Percentiles rank a stretch among this genome's conserved stretches.
These are phyloP conservation scores for Stigmatopora argus DNA, from an alignment of 2,113 vertebrate species.

Conservation along the genomic window DNA sequence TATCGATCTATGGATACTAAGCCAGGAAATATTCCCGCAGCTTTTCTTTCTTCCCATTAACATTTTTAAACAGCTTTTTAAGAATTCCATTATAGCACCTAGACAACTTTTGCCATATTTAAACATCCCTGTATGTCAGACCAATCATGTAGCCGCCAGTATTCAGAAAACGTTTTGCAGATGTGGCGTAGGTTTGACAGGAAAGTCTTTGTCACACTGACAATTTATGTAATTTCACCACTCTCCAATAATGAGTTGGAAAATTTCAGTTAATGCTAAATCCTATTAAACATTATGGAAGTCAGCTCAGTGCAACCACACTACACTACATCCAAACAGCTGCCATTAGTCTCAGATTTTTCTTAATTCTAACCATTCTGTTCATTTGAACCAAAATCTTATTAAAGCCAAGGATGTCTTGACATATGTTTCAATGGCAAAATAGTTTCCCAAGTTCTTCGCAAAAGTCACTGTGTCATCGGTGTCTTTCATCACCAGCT, in stretches of 20 bases:
- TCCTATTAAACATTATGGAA: conserved; percentile 47
- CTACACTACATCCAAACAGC: conserved; percentile 51
- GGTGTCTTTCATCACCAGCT: conserved; percentile 37
- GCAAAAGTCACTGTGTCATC: conserved; percentile 31
- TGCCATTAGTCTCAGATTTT: conserved; percentile 33
- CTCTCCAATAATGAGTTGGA: conserved; percentile 46
- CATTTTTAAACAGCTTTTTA: no score
- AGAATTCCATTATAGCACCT: no score
- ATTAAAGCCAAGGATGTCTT: conserved; percentile 17
- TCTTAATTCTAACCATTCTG: neutral
- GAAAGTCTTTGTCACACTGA: conserved; percentile 52
- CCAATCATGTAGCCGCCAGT: conserved; percentile 11
- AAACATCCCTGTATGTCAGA: no score
- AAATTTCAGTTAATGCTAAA: conserved; percentile 61
- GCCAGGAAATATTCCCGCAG: no score
- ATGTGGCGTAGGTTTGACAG: conserved; percentile 18
- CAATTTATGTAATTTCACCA: conserved; percentile 51
- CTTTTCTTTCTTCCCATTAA: no score
- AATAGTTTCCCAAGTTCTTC: conserved; percentile 24
- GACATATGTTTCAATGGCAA: conserved; percentile 39
- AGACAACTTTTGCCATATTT: no score
- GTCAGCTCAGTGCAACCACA: conserved; percentile 36
- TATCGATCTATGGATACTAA: no score
- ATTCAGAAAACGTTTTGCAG: conserved; percentile 29
- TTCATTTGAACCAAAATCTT: conserved; percentile 9